Base-by-base conservation (phyloP, 2,888 invertebrate genomes). In the Athetis lepigone region DNA sequence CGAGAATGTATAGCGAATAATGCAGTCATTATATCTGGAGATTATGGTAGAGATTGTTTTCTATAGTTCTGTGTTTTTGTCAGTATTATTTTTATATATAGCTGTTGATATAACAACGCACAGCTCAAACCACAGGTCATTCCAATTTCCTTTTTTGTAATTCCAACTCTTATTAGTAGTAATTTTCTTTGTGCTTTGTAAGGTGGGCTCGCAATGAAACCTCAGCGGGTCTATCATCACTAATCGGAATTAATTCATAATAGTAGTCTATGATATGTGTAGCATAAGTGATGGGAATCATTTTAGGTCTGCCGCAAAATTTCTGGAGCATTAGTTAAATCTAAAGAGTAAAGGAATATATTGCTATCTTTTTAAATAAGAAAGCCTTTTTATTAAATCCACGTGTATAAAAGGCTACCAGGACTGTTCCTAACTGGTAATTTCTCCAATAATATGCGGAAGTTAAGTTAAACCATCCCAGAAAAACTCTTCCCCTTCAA, bases 1-100 rank as follows among this genome's bases (percentile, higher is more conserved):
- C 37, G 27, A 42, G 46, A 57, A 71, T 76, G 50, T 71, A 39
- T 43, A 42, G 21, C 54, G 18, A 47, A 63, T 45, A 56, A 39
- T 21, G 33, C 7, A 50, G 52, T 72, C 63, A 51, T 64, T 76
- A 47, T 55, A 55, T 58, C 50, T 16, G 19, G 1, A 50, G 55
- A 61, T 70, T 70, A 56, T 16, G 21, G 13, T 6, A 37, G 37
- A 62, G 33, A 19, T 40, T 43, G 33, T 54, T 56, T n/a, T n/a
- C n/a, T 13, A 16, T 47, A 33, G 29, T 25, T 18, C 36, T 19
- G 29, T 21, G n/a, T n/a, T n/a, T n/a, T n/a, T n/a, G n/a, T n/a
- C n/a, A n/a, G n/a, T n/a, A n/a, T n/a, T n/a, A n/a, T n/a, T n/a
- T n/a, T n/a, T n/a, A n/a, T n/a, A n/a, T n/a, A n/a, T n/a, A n/a